Evolutionary conservation across 2,888 invertebrate species (phyloP), one percentile per base, ranked within the genome.

Genomic region (Drosophila sordidula): DNA sequence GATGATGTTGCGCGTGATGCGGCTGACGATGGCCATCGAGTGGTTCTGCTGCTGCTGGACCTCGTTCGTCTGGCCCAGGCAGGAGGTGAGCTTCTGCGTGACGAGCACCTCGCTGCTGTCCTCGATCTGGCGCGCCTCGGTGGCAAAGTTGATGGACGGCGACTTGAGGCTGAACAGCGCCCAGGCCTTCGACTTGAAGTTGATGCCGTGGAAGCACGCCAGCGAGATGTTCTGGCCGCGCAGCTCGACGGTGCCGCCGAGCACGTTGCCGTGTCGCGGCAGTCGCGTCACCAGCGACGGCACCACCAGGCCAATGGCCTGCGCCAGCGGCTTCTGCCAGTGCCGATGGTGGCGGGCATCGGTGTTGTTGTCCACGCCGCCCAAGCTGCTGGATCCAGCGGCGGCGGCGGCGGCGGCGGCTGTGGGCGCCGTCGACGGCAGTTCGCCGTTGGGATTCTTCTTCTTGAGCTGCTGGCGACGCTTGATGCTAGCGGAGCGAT

Each of bases 171-270:
- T 98, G 92, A 99, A 99, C 73, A 99, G 92, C 6, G 98, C 98
- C 98, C 99, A 99, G 1, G 97, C 97, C 93, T 98, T 98, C 59
- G 98, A 95, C 91, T 98, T 97, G 92, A 99, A 98, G 93, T 98
- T 98, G 90, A 98, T 97, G 36, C 99, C 99, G 92, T 99, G 98
- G 94, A 99, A 99, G 92, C 99, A 99, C 4, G 98, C 98, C 75
- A 99, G 93, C 6, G 98, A 98, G 63, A 99, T 96, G 92, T 98
- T 97, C 70, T 96, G 96, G 39, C 97, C 96, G 92, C 96, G 95
- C 76, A 98, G 93, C 93, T 98, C 95, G 95, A 98, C 95, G 46
- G 97, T 97, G 52, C 97, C 97, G 29, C 98, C 98, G 1, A 97
- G 93, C 12, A 97, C 95, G 25, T 97, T 96, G 70, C 98, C 95